Conservation (phyloP, 92 coral and sea anemone genomes). For the Paragorgia papillata region DNA sequence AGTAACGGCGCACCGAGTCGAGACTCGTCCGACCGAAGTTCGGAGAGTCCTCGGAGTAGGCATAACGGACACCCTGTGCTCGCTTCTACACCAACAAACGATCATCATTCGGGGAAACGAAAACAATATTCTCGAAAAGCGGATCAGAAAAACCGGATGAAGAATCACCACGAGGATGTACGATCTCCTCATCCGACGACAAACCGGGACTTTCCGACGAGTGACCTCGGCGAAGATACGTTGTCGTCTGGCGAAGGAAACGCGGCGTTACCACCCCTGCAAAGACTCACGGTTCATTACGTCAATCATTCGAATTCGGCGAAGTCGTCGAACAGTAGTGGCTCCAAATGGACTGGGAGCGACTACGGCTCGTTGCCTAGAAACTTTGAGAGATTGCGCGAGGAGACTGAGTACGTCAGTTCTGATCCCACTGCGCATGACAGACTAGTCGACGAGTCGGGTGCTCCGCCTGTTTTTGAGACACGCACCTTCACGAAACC, state of each 20-base stretch:
- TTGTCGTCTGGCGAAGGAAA: conserved; percentile 39
- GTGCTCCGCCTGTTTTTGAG: conserved; percentile 17
- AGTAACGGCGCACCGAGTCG: conserved; percentile 24
- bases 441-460: neutral
- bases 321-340: conserved; percentile 38
- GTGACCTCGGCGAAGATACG: conserved; percentile 37
- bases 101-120: conserved; percentile 15
- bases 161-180: neutral
- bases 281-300: conserved; percentile 36
- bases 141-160: conserved; percentile 3
- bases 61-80: conserved; percentile 15
- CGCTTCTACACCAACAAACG: neutral
- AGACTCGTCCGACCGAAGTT: conserved; percentile 41
- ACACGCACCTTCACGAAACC: neutral
- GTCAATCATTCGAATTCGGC: conserved; percentile 28
- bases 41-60: conserved; percentile 45
- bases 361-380: conserved; percentile 43
- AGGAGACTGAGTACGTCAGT: conserved; percentile 16
- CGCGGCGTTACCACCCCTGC: conserved; percentile 29
- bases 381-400: conserved; percentile 31
- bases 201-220: conserved; percentile 35
- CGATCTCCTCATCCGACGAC: conserved; percentile 25
- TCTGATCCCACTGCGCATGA: conserved; percentile 7
- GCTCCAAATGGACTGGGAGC: conserved; percentile 45
- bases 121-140: conserved; percentile 12